Percentiles rank a stretch among this genome's conserved stretches.
Evolutionary conservation across 2,888 invertebrate species (phyloP).

Genomic region (Trilocha varians): DNA sequence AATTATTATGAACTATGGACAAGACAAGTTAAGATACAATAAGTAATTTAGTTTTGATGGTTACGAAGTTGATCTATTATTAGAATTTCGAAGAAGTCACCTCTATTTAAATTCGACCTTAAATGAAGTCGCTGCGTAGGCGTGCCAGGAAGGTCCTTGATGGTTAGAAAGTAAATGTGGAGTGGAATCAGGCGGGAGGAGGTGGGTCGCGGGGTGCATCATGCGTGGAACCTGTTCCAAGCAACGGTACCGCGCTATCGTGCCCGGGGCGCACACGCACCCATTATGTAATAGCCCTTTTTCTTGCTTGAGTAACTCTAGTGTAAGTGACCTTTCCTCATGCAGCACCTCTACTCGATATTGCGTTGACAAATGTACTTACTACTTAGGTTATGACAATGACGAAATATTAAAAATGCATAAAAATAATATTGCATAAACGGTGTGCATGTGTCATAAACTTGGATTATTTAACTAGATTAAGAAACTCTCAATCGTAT

Average conservation of each 20-base stretch:
- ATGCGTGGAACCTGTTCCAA: slow-evolving; percentile 59
- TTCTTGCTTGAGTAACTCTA: slow-evolving; percentile 48
- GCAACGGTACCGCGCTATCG: slow-evolving; percentile 59
- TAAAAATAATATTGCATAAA: too few species aligned
- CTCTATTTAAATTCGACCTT: neutral
- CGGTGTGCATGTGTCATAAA: too few species aligned
- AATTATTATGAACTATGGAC: too few species aligned
- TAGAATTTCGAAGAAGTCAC: neutral
- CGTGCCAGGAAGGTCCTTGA: slow-evolving; percentile 57
- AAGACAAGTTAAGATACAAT: too few species aligned
- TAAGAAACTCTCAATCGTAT: too few species aligned
- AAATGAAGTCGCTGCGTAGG: slow-evolving; percentile 19
- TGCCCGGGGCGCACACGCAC: slow-evolving; percentile 55
- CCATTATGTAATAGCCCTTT: slow-evolving; percentile 66
- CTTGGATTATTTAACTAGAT: too few species aligned
- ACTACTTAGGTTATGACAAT: too few species aligned
- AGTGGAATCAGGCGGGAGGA: slow-evolving; percentile 28
- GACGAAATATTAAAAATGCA: too few species aligned
- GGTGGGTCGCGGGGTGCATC: slow-evolving; percentile 20
- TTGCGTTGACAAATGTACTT: too few species aligned
- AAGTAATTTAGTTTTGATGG: too few species aligned
- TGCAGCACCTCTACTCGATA: slow-evolving; percentile 10
- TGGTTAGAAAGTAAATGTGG: slow-evolving; percentile 69
- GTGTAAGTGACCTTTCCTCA: slow-evolving; percentile 21
- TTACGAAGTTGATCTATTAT: too few species aligned